Percentiles rank a stretch among this genome's conserved stretches.
These are phyloP conservation scores for Xestobium rufovillosum DNA, from an alignment of 2,888 invertebrate genomes.

Conservation along the genomic window DNA sequence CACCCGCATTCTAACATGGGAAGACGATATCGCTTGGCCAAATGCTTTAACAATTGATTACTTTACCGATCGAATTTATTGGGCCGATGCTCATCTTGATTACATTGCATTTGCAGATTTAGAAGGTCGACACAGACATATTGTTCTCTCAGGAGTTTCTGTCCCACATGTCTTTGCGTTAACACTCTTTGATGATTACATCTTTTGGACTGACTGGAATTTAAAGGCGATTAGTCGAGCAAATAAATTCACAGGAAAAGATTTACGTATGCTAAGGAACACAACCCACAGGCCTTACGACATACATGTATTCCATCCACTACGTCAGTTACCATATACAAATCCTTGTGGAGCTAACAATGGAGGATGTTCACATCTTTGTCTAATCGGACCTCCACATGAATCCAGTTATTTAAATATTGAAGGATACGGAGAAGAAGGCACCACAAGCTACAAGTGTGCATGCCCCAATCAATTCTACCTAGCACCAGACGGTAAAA, in stretches of 20 bases:
- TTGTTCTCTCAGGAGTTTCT: conserved; percentile 66
- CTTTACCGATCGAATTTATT: conserved; percentile 90
- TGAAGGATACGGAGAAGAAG: conserved; percentile 73
- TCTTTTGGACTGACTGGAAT: conserved; percentile 99
- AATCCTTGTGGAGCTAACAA: conserved; percentile 92
- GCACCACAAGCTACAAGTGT: conserved; percentile 73
- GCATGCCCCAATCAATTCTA: conserved; percentile 94
- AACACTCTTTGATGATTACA: conserved; percentile 84
- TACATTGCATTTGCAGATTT: conserved; percentile 93
- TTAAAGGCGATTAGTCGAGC: conserved; percentile 84
- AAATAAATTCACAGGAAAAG: conserved; percentile 81
- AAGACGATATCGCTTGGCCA: conserved; percentile 96
- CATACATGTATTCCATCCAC: conserved; percentile 83
- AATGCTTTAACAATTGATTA: conserved; percentile 96
- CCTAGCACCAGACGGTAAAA: conserved; percentile 70
- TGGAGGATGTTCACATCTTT: conserved; percentile 93
- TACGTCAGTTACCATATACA: conserved; percentile 73
- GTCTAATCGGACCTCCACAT: conserved; percentile 78
- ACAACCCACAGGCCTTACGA: conserved; percentile 95
- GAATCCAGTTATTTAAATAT: conserved; percentile 69
- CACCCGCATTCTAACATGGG: conserved; percentile 81
- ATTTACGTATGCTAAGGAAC: conserved; percentile 68
- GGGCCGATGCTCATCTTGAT: conserved; percentile 97
- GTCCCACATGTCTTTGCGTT: conserved; percentile 97
- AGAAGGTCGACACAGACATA: conserved; percentile 80